These are phyloP conservation scores for Penaeus chinensis DNA, from an alignment of 1,140 invertebrate genomes.

Conservation along the genomic window DNA sequence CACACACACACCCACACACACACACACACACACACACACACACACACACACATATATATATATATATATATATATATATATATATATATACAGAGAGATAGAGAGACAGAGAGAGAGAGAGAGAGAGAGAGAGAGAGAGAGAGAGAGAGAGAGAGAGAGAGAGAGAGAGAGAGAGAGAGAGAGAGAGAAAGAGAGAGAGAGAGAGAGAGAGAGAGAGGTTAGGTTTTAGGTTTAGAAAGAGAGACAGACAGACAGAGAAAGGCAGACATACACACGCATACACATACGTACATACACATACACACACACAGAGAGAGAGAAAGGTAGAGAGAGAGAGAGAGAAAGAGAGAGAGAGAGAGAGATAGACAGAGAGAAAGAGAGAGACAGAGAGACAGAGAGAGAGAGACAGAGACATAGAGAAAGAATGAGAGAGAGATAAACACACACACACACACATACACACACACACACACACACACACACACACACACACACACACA, in stretches of 20 bases:
- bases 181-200: too few species aligned
- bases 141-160: too few species aligned
- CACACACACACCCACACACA: slow-evolving; percentile 6
- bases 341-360: slow-evolving; percentile 19
- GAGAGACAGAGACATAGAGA: slow-evolving; percentile 21
- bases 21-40: not conserved
- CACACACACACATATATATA: slow-evolving; percentile 23
- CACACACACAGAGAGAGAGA: too few species aligned
- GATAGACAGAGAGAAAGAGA: slow-evolving; percentile 12
- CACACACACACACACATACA: too few species aligned
- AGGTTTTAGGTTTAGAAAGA: too few species aligned
- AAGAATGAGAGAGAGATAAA: not conserved
- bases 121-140: too few species aligned
- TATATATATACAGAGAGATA: not conserved
- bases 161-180: too few species aligned
- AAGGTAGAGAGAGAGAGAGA: slow-evolving; percentile 25
- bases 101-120: too few species aligned
- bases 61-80: slow-evolving; percentile 27
- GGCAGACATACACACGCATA: slow-evolving; percentile 18
- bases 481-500: too few species aligned
- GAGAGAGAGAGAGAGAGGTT: too few species aligned
- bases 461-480: too few species aligned
- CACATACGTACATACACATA: slow-evolving; percentile 1
- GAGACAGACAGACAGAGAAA: too few species aligned
- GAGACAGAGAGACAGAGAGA: not conserved